These are phyloP conservation scores for Dynastes grantii DNA, from an alignment of 2,888 invertebrate genomes.

Conservation along the genomic window DNA sequence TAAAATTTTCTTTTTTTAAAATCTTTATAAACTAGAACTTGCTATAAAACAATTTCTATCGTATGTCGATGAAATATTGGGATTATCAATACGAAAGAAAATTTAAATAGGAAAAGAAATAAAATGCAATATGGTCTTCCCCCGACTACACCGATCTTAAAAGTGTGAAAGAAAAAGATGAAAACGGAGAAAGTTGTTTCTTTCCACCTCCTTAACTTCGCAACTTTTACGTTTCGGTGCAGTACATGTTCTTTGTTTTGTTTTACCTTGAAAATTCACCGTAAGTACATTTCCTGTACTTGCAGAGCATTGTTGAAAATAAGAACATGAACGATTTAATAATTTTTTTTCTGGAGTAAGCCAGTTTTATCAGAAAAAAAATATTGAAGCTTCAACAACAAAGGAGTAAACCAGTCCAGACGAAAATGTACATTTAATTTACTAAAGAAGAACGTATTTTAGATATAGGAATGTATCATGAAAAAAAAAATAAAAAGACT, in stretches of 20 bases:
- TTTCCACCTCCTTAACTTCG: constrained; percentile 20
- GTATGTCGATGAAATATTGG: constrained; percentile 18
- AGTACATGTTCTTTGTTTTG: neutral
- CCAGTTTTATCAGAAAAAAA: too few species aligned
- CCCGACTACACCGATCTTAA: neutral
- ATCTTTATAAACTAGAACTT: constrained; percentile 1
- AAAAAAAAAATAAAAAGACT: too few species aligned
- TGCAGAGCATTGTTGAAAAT: too few species aligned
- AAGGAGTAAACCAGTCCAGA: too few species aligned
- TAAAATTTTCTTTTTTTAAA: neutral
- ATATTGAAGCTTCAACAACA: too few species aligned
- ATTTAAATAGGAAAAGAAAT: constrained; percentile 21
- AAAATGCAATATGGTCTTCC: neutral
- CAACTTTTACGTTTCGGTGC: constrained; percentile 7
- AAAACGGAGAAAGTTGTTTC: constrained; percentile 32
- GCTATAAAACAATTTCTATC: neutral
- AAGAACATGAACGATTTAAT: too few species aligned
- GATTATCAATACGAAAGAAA: constrained; percentile 1
- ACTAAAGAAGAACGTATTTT: too few species aligned
- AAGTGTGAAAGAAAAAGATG: constrained; percentile 2
- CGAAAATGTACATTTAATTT: too few species aligned
- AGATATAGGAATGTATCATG: too few species aligned
- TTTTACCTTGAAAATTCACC: too few species aligned
- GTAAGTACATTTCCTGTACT: too few species aligned
- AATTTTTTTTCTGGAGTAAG: too few species aligned